A percentile compares a stretch with the other conserved stretches of the same genome.
Conservation (phyloP, 1,140 invertebrate species). For the Procambarus clarkii region DNA sequence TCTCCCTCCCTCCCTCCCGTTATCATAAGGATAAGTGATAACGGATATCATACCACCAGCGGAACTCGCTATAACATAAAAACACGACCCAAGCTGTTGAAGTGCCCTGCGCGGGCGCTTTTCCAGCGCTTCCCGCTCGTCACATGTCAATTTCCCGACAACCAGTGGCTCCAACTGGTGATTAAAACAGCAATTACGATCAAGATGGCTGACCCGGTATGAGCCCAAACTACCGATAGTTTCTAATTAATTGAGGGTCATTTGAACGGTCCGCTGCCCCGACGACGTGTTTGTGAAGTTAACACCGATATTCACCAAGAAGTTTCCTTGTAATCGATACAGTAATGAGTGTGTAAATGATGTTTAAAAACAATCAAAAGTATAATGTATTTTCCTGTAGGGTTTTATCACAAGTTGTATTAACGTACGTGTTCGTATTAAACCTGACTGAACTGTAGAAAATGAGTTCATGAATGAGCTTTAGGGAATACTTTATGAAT, state of each 20-base stretch:
- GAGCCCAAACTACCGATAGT: slow-evolving; percentile 51
- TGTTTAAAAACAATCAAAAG: too few relatives aligned
- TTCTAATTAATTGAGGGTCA: slow-evolving; percentile 61
- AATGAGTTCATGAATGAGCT: too few relatives aligned
- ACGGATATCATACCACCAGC: too few relatives aligned
- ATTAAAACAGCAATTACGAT: slow-evolving; percentile 66
- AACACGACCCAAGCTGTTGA: too few relatives aligned
- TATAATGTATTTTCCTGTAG: too few relatives aligned
- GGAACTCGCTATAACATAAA: too few relatives aligned
- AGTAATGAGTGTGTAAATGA: too few relatives aligned
- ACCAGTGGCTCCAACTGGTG: slow-evolving; percentile 60
- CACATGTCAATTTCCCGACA: slow-evolving; percentile 62
- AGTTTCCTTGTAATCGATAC: neutral
- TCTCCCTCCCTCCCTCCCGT: neutral
- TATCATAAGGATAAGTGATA: too few relatives aligned
- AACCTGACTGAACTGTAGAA: too few relatives aligned
- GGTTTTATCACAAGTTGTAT: too few relatives aligned
- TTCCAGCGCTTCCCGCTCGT: slow-evolving; percentile 10
- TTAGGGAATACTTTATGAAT: too few relatives aligned
- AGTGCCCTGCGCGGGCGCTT: neutral
- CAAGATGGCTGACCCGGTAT: slow-evolving; percentile 58
- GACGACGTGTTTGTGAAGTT: neutral
- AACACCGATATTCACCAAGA: neutral
- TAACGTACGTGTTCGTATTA: too few relatives aligned
- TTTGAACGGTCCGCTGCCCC: slow-evolving; percentile 49